A percentile compares a stretch with the other conserved stretches of the same genome.
phyloP scores from a whole-genome alignment of 2,113 vertebrate species.

The Petaurus breviceps region DNA sequence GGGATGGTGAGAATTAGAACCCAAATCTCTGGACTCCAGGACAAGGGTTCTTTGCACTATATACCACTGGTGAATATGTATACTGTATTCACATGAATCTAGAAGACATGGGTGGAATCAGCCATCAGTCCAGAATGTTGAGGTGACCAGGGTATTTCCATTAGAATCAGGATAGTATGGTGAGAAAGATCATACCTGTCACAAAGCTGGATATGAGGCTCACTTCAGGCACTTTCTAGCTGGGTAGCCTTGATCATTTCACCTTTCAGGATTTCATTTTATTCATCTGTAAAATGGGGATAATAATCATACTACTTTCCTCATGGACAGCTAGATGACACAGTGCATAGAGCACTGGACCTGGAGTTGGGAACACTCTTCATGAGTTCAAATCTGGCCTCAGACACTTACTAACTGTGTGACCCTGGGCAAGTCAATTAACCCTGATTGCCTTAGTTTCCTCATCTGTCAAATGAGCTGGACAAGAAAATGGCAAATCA shows the following conservation, averaged over 20 bases:
- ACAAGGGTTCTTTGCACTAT: neutral
- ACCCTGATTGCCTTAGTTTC: neutral
- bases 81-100: neutral
- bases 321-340: neutral
- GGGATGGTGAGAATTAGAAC: neutral
- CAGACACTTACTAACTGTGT: neutral
- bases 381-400: neutral
- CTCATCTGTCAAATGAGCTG: neutral
- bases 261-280: neutral
- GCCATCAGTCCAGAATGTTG: neutral
- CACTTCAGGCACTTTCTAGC: neutral
- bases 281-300: neutral
- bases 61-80: neutral
- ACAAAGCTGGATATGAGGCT: neutral
- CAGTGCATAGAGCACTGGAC: neutral
- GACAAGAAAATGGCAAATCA: neutral
- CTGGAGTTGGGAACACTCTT: neutral
- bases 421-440: neutral
- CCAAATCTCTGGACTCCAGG: neutral
- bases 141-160: neutral
- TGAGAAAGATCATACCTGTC: neutral
- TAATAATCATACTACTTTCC: neutral
- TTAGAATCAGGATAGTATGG: neutral
- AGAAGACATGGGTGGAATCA: neutral
- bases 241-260: neutral